Evolutionary conservation across 2,888 invertebrate species (phyloP), one percentile per base, ranked within the genome.

Genomic region (Byasa hedistus): DNA sequence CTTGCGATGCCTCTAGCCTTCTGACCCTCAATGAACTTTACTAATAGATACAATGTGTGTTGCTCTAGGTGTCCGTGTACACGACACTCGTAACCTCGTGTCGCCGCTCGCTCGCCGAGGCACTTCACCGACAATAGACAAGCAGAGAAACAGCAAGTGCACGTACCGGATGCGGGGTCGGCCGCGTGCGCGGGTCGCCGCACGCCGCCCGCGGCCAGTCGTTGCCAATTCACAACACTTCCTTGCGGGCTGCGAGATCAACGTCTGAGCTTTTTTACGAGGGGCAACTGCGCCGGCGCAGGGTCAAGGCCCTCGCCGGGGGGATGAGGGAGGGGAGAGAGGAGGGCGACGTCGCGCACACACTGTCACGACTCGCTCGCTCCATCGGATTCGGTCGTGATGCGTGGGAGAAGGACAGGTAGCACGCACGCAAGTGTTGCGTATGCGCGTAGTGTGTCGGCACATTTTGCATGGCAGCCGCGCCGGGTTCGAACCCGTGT

Each of bases 281-380:
- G 17, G n/a, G 58, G 12, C 36, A n/a, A 21, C 57, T 21, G 32
- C 57, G n/a, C 22, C 39, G 23, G 51, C 57, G 65, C 60, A 63
- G 65, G 68, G 68, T 68, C 68, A 65, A 68, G 68, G 68, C 65
- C 65, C 68, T 51, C 65, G 69, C 58, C 17, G 8, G 51, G 22
- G 51, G 51, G 22, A 21, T 23, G 61, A 60, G 61, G 36, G 60
- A 22, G 52, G 58, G 52, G 51, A 52, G 60, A 22, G 48, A 1
- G 51, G 19, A 12, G 21, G 17, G 32, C 19, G 54, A 27, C 55
- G 39, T n/a, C n/a, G n/a, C n/a, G n/a, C n/a, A n/a, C n/a, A 10
- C 27, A 24, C 10, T 24, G 17, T 22, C 23, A 36, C 36, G 39
- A 58, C 22, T n/a, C 2, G 17, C 52, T 61, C 61, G 32, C 61